Base-by-base conservation (phyloP, 2,888 invertebrate species). In the Scelioninae gen. 2 region DNA sequence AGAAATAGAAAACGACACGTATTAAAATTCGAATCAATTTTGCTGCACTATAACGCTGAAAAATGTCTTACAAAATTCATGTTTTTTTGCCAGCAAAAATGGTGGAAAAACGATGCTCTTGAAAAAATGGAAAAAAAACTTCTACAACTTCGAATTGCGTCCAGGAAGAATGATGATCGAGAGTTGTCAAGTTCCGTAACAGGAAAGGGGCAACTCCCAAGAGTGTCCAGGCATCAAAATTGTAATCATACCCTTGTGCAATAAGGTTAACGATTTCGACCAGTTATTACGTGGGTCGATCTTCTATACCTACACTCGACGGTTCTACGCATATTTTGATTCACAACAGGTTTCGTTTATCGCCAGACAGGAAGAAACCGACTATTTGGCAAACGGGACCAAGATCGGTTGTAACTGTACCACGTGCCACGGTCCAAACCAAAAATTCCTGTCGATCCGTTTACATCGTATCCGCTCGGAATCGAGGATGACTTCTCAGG, bases 91-190 rank as follows among this genome's bases (percentile, higher is more conserved):
- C 6, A 3, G 25, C 25, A 25, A 25, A 6, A 9, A n/a, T 10
- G 18, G 13, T 39, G 39, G 7, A 9, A 18, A 18, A 9, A 28
- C 41, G 43, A n/a, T n/a, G n/a, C n/a, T n/a, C n/a, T n/a, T n/a
- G n/a, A n/a, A n/a, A n/a, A n/a, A n/a, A n/a, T n/a, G n/a, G n/a
- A n/a, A n/a, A n/a, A n/a, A 31, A 16, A 35, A 16, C 19, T 58
- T 16, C 16, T 45, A 11, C 31, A 65, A 69, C 37, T 75, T 69
- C 39, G 48, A 73, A 71, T 75, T 67, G 65, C 64, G 31, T 52
- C 41, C 35, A 15, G 48, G 46, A 57, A 71, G 53, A 71, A 19
- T 28, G 52, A 58, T 58, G 64, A 64, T 52, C 52, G 33, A 22
- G 37, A 25, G 28, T 39, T 25, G 18, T n/a, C 15, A 28, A 72